A percentile compares a stretch with the other conserved stretches of the same genome.
phyloP scores from a whole-genome alignment of 2,113 vertebrate species.

The Dipodomys ordii region DNA sequence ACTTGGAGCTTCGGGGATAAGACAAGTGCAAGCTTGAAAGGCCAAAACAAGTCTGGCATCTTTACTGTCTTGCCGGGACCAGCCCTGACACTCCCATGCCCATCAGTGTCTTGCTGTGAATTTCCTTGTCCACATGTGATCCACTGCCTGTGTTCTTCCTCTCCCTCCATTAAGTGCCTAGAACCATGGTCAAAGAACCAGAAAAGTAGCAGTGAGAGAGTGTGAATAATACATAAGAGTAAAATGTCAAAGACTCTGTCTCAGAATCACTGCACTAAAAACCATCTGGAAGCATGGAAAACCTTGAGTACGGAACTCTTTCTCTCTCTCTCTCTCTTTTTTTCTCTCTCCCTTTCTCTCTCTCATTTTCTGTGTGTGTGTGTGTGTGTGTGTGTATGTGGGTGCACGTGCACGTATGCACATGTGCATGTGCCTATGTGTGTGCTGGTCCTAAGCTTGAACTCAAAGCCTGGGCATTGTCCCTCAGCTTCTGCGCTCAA shows the following conservation, averaged over 20 bases:
- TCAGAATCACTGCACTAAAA: neutral
- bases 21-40: neutral
- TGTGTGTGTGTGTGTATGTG: no score
- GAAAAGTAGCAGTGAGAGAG: neutral
- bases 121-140: neutral
- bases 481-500: no score
- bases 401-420: no score
- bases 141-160: neutral
- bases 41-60: neutral
- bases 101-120: neutral
- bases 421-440: no score
- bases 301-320: neutral
- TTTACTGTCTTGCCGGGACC: neutral
- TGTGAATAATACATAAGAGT: neutral
- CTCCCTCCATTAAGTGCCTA: neutral
- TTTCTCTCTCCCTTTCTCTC: no score
- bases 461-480: no score
- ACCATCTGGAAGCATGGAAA: neutral
- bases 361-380: no score
- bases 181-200: neutral
- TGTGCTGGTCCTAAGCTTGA: no score
- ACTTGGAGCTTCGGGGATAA: neutral
- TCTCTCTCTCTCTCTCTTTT: no score
- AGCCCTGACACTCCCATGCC: neutral
- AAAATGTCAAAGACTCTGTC: neutral